Percentiles rank a stretch among this genome's conserved stretches.
Conservation (phyloP, 2,113 vertebrate genomes). For the Dipodomys spectabilis region DNA sequence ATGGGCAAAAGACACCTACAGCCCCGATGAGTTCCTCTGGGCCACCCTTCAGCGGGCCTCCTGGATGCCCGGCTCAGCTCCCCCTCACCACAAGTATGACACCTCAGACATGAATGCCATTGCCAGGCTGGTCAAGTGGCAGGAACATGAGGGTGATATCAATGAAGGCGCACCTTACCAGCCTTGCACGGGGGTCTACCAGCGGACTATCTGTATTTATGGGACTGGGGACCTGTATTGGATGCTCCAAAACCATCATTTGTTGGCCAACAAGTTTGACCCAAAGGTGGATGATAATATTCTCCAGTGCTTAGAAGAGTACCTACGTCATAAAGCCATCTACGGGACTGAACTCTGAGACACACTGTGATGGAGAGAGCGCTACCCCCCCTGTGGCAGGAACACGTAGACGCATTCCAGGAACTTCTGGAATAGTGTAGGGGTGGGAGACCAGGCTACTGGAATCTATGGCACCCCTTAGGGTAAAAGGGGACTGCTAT, state of each 20-base stretch:
- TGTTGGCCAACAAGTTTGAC: slow-evolving; percentile 97
- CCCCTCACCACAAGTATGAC: slow-evolving; percentile 88
- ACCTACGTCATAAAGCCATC: slow-evolving; percentile 88
- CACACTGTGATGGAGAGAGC: rapidly evolving
- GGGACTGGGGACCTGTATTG: slow-evolving; percentile 92
- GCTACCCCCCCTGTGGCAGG: not conserved
- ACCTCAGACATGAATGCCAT: slow-evolving; percentile 91
- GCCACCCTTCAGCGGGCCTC: slow-evolving; percentile 93
- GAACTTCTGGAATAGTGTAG: not conserved
- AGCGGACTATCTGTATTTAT: slow-evolving; percentile 90
- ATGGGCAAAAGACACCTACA: slow-evolving; percentile 95
- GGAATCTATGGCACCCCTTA: not conserved
- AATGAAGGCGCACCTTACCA: slow-evolving; percentile 89
- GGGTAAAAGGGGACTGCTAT: not conserved
- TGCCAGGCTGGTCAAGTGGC: slow-evolving; percentile 93
- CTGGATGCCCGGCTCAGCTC: slow-evolving; percentile 89
- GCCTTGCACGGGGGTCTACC: slow-evolving; percentile 89
- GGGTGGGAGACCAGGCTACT: not conserved
- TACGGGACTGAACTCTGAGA: slow-evolving; percentile 78
- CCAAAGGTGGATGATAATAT: slow-evolving; percentile 88
- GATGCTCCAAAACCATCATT: slow-evolving; percentile 91
- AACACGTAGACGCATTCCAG: not conserved
- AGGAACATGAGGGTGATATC: slow-evolving; percentile 86
- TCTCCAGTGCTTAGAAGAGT: slow-evolving; percentile 92
- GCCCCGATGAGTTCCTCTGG: slow-evolving; percentile 96